Conservation (phyloP, 2,888 invertebrate genomes). For the Malthinus flaveolus region DNA sequence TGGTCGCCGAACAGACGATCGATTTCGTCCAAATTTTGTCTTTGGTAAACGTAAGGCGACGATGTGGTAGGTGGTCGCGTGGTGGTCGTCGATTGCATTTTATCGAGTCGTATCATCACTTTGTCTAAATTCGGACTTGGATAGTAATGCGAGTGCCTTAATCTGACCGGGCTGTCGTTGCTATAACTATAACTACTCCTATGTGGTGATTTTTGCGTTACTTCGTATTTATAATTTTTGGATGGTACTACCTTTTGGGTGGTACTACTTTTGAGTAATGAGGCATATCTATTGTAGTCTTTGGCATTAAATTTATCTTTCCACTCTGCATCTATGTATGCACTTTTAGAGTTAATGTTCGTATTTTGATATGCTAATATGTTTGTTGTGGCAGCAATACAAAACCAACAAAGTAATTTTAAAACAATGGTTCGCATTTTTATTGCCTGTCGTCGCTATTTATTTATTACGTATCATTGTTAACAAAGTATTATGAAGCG, state of each 20-base stretch:
- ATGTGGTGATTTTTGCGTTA: neutral
- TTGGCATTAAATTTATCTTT: slow-evolving; percentile 20
- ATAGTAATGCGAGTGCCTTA: slow-evolving; percentile 22
- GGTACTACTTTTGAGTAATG: slow-evolving; percentile 15
- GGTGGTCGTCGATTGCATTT: slow-evolving; percentile 12
- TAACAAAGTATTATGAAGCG: slow-evolving; percentile 2
- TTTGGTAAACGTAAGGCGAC: neutral
- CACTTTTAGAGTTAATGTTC: slow-evolving; percentile 16
- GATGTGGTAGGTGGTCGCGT: slow-evolving; percentile 8
- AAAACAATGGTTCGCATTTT: slow-evolving; percentile 24
- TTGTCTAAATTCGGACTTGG: slow-evolving; percentile 10
- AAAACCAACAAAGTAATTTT: slow-evolving; percentile 21
- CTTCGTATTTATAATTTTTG: slow-evolving; percentile 7
- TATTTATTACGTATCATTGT: slow-evolving; percentile 27
- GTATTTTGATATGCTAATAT: slow-evolving; percentile 15
- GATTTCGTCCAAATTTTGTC: slow-evolving; percentile 6
- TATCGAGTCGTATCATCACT: slow-evolving; percentile 18
- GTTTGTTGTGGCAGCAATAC: slow-evolving; percentile 12
- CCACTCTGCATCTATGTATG: slow-evolving; percentile 20
- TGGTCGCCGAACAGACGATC: slow-evolving; percentile 31
- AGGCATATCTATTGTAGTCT: slow-evolving; percentile 18
- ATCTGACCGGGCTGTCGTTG: slow-evolving; percentile 12
- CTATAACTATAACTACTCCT: slow-evolving; percentile 13
- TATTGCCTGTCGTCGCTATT: slow-evolving; percentile 2
- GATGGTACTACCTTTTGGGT: slow-evolving; percentile 12